phyloP scores from a whole-genome alignment of 2,113 vertebrate genomes.

The Clarias magur region DNA sequence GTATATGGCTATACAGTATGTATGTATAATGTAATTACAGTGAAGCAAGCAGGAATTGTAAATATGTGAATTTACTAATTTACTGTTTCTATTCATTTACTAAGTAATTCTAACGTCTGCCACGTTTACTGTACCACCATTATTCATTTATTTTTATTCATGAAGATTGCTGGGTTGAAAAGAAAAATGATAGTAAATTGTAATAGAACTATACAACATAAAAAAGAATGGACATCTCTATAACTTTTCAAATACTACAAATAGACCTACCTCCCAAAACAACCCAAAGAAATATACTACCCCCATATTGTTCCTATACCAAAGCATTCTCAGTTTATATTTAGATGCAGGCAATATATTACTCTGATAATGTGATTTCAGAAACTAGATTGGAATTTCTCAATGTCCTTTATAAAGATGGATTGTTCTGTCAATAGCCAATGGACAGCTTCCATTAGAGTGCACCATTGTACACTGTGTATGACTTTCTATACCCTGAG shows the following conservation, averaged over 20 bases:
- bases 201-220: not conserved
- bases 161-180: not conserved
- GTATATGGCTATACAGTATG: too few relatives aligned
- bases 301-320: slow-evolving; percentile 73
- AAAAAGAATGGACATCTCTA: slow-evolving; percentile 55
- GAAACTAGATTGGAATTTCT: slow-evolving; percentile 93
- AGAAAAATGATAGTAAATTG: not conserved
- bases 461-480: slow-evolving; percentile 67
- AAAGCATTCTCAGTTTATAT: slow-evolving; percentile 79
- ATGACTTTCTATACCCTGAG: slow-evolving; percentile 82
- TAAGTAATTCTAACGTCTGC: not conserved
- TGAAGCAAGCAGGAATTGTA: not conserved
- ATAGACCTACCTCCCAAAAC: slow-evolving; percentile 72
- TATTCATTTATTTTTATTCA: not conserved
- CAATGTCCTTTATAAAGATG: slow-evolving; percentile 95
- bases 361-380: slow-evolving; percentile 91
- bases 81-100: not conserved
- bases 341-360: slow-evolving; percentile 90
- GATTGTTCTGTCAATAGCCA: slow-evolving; percentile 93
- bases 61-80: not conserved
- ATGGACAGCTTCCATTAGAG: slow-evolving; percentile 85
- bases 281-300: slow-evolving; percentile 65
- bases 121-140: not conserved
- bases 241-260: slow-evolving; percentile 76
- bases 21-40: not conserved